phyloP scores from a whole-genome alignment of 2,797 vertebrate genomes.

The Intellagama lesueurii region DNA sequence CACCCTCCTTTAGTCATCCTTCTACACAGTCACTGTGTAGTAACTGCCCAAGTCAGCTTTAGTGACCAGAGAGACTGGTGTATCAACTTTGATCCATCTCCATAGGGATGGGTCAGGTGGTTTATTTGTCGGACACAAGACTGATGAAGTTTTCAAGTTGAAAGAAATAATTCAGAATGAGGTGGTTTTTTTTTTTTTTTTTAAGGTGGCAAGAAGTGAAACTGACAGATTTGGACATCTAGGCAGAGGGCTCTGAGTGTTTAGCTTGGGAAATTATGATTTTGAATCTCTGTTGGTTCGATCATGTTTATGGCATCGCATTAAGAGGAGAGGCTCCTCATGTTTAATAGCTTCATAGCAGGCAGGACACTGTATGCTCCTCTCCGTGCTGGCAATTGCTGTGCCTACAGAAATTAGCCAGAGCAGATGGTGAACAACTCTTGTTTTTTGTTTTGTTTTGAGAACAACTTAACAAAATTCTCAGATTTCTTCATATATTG shows the following conservation, averaged over 20 bases:
- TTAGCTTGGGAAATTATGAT: neutral
- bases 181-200: neutral
- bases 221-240: neutral
- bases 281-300: neutral
- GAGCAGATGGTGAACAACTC: neutral
- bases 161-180: neutral
- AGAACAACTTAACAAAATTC: neutral
- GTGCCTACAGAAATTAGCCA: neutral
- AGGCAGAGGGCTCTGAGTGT: neutral
- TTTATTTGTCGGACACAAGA: too few species aligned
- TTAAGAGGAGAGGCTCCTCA: neutral
- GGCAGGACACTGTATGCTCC: neutral
- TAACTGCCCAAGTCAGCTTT: neutral
- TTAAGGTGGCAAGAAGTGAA: neutral
- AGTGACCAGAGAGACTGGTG: neutral
- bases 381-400: neutral
- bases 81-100: too few species aligned
- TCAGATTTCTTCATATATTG: neutral
- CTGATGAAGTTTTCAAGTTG: too few species aligned
- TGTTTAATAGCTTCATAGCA: neutral
- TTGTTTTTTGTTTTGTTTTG: neutral
- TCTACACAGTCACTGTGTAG: neutral
- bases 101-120: neutral
- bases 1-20: neutral
- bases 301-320: neutral